phyloP scores from a whole-genome alignment of 2,797 vertebrate genomes.

The Paramormyrops hopkinsi region DNA sequence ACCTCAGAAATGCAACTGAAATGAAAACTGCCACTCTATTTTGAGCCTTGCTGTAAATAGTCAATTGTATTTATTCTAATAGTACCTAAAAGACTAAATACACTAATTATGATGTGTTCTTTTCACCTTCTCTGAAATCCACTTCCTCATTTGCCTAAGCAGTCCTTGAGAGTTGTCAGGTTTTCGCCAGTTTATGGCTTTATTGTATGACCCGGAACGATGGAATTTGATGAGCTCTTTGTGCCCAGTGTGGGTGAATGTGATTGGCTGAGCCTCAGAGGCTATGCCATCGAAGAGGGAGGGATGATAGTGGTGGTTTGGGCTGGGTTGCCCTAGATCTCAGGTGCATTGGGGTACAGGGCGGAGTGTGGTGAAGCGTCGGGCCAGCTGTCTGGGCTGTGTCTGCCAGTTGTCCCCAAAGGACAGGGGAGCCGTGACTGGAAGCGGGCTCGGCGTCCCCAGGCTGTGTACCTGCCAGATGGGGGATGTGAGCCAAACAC shows the following conservation, averaged over 20 bases:
- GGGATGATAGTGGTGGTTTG: slow-evolving; percentile 25
- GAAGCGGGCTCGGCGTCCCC: slow-evolving; percentile 46
- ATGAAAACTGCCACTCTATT: slow-evolving; percentile 1
- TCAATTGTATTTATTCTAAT: background rate
- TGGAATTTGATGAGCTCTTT: slow-evolving; percentile 4
- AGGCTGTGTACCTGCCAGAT: slow-evolving; percentile 57
- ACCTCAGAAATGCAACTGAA: background rate
- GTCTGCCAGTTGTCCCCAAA: slow-evolving; percentile 63
- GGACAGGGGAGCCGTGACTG: slow-evolving; percentile 53
- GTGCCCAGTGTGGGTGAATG: background rate
- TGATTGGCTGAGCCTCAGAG: slow-evolving; percentile 14
- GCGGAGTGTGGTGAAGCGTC: slow-evolving; percentile 39
- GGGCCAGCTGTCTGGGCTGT: slow-evolving; percentile 59
- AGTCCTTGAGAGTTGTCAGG: background rate
- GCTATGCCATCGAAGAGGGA: slow-evolving; percentile 23
- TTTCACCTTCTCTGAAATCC: slow-evolving; percentile 1
- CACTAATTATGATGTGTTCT: slow-evolving; percentile 1
- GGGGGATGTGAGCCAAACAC: slow-evolving; percentile 38
- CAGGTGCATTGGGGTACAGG: slow-evolving; percentile 34
- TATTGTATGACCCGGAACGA: background rate
- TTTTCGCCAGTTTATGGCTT: background rate
- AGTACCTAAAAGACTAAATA: background rate
- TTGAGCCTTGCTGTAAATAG: background rate
- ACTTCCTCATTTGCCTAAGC: slow-evolving; percentile 4
- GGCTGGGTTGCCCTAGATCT: slow-evolving; percentile 23